phyloP scores from a whole-genome alignment of 1,140 invertebrate species.

The Drosophila paulistorum region DNA sequence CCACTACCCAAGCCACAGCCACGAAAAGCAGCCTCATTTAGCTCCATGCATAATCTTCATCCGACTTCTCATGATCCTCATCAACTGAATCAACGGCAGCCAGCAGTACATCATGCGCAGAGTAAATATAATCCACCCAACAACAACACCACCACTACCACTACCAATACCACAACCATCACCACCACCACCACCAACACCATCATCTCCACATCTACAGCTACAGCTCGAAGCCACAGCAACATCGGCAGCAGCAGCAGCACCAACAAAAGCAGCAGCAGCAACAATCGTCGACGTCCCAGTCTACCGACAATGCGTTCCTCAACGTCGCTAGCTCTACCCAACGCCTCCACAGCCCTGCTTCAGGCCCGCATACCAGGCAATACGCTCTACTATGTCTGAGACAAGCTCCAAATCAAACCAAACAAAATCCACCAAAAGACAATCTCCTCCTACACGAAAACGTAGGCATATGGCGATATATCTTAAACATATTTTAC shows the following conservation, averaged over 20 bases:
- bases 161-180: too few relatives aligned
- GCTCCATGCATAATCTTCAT: constrained; percentile 6
- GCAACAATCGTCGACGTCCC: constrained; percentile 54
- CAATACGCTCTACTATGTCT: constrained; percentile 82
- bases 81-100: constrained; percentile 19
- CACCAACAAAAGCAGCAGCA: neutral
- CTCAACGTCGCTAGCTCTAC: constrained; percentile 62
- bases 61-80: constrained; percentile 16
- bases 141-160: constrained; percentile 23
- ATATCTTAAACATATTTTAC: constrained; percentile 3
- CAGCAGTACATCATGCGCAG: constrained; percentile 20
- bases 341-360: constrained; percentile 64
- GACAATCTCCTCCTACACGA: constrained; percentile 8
- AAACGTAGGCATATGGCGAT: constrained; percentile 53
- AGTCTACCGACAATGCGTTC: constrained; percentile 48
- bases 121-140: constrained; percentile 42
- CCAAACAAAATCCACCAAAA: constrained; percentile 3
- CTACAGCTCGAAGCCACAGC: constrained; percentile 15
- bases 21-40: constrained; percentile 64
- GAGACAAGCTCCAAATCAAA: constrained; percentile 29
- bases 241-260: constrained; percentile 15
- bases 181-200: too few relatives aligned
- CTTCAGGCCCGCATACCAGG: constrained; percentile 78
- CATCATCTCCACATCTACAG: constrained; percentile 25
- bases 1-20: constrained; percentile 18